Conservation (phyloP, 2,888 invertebrate genomes). For the Lithodes maja region DNA sequence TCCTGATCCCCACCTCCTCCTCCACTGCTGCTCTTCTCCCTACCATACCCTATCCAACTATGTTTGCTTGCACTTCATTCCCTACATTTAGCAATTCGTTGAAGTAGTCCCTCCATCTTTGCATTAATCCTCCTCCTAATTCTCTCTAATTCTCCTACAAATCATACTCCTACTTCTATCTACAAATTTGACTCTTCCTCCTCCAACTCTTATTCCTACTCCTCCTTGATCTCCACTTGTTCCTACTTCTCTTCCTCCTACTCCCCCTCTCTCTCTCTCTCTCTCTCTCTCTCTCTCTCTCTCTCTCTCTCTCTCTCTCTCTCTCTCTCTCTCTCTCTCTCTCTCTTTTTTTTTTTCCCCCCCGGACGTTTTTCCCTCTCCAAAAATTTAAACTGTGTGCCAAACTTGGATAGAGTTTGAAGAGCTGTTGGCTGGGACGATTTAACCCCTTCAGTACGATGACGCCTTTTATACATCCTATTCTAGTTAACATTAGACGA, state of each 20-base stretch:
- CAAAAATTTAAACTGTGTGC: neutral
- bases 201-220: conserved; percentile 1
- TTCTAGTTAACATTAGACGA: too few relatives aligned
- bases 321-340: neutral
- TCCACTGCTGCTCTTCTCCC: neutral
- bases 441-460: too few relatives aligned
- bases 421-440: neutral
- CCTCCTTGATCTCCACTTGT: neutral
- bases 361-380: neutral
- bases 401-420: neutral
- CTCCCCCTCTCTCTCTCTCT: neutral
- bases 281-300: neutral
- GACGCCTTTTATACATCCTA: too few relatives aligned
- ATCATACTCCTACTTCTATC: neutral
- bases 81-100: neutral
- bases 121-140: neutral
- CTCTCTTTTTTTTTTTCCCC: neutral
- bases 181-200: neutral
- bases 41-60: neutral
- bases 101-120: neutral
- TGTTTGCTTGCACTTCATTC: neutral
- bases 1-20: neutral
- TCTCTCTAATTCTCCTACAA: neutral
- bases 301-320: neutral
- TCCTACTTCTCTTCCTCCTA: neutral